Evolutionary conservation across 2,888 invertebrate genomes (phyloP), one percentile per base, ranked within the genome.

Genomic region (Polydesmus complanatus): DNA sequence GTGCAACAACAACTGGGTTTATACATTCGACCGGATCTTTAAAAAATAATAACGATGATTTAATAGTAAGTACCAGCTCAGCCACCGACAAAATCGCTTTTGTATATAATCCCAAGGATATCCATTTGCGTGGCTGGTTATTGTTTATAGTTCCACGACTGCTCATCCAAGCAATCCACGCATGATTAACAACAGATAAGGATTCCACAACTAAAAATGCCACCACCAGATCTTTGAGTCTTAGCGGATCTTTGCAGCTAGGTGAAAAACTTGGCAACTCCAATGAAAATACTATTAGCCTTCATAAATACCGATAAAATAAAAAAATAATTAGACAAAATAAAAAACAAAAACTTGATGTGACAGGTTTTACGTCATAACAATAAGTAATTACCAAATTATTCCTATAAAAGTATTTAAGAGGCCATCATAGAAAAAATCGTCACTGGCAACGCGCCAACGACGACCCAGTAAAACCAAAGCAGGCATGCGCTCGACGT

Each of bases 371-470:
- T 14, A 37, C 37, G 14, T 8, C 8, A 37, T 37, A 37, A 37
- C 37, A 8, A 37, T 8, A 51, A 52, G 55, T 27, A 49, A 53
- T 70, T 69, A 79, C 79, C 79, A 79, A 47, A 70, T 66, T 48
- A 73, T 64, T 59, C 79, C 70, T 2, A 77, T 65, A 26, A 75
- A 64, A 19, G 74, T 72, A 67, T 79, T 78, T 47, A 73, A 70
- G 51, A 77, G 63, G 22, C 73, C 88, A 37, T 91, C 91, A 73
- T 89, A 88, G 53, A 93, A 91, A 70, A 93, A 84, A 76, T 93
- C 93, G 77, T 93, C 93, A 68, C 88, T 87, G 69, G 87, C 89
- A 69, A 90, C 86, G 69, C 87, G 82, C 92, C 92, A 93, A 77
- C 88, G 85, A 72, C 92, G 81, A 70, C 86, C 86, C 73, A 91